Evolutionary conservation across 2,797 vertebrate genomes (phyloP).

Genomic region (Pseudomugil tenellus): DNA sequence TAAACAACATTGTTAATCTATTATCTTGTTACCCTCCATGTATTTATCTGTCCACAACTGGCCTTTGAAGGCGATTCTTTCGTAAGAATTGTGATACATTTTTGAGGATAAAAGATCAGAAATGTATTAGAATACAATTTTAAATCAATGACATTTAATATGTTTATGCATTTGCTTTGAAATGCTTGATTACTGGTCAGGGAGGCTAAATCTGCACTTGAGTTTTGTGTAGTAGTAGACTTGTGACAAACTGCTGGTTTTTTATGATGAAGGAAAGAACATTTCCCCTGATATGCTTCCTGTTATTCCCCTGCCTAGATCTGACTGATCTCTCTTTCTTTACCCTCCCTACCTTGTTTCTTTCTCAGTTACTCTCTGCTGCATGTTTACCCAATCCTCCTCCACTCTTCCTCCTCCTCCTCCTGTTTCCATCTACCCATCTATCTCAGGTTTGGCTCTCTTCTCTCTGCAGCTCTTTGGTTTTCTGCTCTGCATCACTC

Average conservation of each 20-base stretch:
- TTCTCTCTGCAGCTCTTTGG: constrained; percentile 74
- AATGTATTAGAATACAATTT: not conserved
- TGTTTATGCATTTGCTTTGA: not conserved
- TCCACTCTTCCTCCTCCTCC: constrained; percentile 30
- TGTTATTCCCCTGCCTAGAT: constrained; percentile 43
- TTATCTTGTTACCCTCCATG: not conserved
- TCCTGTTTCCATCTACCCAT: constrained; percentile 57
- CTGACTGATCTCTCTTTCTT: constrained; percentile 29
- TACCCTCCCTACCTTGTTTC: constrained; percentile 15
- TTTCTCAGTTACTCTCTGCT: constrained; percentile 63
- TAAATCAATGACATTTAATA: no score
- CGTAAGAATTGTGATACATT: not conserved
- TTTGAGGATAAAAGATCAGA: not conserved
- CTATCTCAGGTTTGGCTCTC: constrained; percentile 76
- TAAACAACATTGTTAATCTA: not conserved
- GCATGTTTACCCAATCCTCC: constrained; percentile 59
- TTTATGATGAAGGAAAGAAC: constrained; percentile 18
- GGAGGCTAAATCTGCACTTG: not conserved
- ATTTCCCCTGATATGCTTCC: constrained; percentile 34
- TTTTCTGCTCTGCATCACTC: constrained; percentile 74
- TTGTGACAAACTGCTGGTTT: constrained; percentile 14
- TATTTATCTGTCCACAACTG: not conserved
- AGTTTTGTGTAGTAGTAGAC: constrained; percentile 15
- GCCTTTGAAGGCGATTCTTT: not conserved
- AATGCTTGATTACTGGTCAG: not conserved